Percentiles rank a stretch among this genome's conserved stretches.
These are phyloP conservation scores for Leptinotarsa juncta DNA, from an alignment of 2,888 invertebrate genomes.

Conservation along the genomic window DNA sequence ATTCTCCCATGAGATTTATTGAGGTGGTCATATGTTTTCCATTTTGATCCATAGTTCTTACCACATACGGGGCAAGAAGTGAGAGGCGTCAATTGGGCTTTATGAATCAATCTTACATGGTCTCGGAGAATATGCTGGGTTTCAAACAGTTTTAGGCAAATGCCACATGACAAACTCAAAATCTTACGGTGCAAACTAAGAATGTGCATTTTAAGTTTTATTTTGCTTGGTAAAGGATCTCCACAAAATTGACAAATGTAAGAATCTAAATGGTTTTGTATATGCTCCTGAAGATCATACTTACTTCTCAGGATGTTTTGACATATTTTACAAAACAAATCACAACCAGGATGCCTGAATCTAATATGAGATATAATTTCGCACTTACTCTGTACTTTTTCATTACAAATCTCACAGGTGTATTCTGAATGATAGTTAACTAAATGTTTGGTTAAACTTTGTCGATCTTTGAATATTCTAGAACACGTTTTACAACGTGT, in stretches of 20 bases:
- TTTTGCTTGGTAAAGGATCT: conserved; percentile 69
- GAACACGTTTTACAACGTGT: conserved; percentile 71
- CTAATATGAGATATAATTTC: conserved; percentile 70
- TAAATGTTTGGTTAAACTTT: conserved; percentile 68
- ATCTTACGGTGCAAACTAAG: conserved; percentile 70
- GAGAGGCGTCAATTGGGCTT: conserved; percentile 65
- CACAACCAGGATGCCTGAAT: conserved; percentile 69
- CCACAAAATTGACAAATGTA: conserved; percentile 72
- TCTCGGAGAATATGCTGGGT: conserved; percentile 69
- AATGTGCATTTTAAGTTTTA: conserved; percentile 72
- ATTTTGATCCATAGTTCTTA: conserved; percentile 71
- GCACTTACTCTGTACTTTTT: conserved; percentile 69
- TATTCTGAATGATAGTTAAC: conserved; percentile 70
- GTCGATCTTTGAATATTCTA: conserved; percentile 70
- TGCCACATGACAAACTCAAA: conserved; percentile 70
- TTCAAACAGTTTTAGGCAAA: conserved; percentile 70
- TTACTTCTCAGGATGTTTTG: conserved; percentile 69
- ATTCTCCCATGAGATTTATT: conserved; percentile 71
- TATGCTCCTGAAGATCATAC: conserved; percentile 68
- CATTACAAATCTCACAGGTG: conserved; percentile 68
- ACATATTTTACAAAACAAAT: conserved; percentile 68
- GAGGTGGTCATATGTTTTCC: conserved; percentile 72
- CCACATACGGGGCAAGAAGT: conserved; percentile 72
- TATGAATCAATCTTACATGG: conserved; percentile 69
- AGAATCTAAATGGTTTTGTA: conserved; percentile 68